These are phyloP conservation scores for Chironomus tentans DNA, from an alignment of 2,888 invertebrate genomes.

Conservation along the genomic window DNA sequence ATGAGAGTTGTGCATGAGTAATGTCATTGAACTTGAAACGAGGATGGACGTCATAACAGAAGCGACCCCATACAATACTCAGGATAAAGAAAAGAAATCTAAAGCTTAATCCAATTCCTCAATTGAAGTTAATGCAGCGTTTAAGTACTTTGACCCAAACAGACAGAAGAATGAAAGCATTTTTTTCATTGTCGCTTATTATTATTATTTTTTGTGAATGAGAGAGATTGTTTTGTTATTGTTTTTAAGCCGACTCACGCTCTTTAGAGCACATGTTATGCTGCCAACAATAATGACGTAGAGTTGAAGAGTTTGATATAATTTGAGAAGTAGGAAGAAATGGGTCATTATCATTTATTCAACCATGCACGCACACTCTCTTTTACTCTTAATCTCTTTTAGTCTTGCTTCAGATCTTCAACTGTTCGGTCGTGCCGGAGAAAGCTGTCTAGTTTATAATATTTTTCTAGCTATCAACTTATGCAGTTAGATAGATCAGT, in stretches of 20 bases:
- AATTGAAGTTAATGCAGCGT: background rate
- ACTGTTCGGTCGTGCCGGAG: background rate
- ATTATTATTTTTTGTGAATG: background rate
- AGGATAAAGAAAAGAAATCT: too few relatives aligned
- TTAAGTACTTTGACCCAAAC: background rate
- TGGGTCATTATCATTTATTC: conserved; percentile 17
- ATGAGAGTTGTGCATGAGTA: too few relatives aligned
- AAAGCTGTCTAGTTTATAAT: background rate
- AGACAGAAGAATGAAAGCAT: background rate
- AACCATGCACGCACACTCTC: background rate
- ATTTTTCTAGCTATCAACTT: background rate
- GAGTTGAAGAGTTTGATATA: background rate
- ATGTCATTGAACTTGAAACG: too few relatives aligned
- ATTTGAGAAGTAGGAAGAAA: background rate
- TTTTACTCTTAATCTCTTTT: conserved; percentile 1
- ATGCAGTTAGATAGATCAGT: too few relatives aligned
- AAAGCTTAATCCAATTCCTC: background rate
- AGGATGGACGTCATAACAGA: too few relatives aligned
- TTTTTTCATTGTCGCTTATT: background rate
- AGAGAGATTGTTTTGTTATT: background rate
- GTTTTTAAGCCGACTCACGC: background rate
- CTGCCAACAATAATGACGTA: background rate
- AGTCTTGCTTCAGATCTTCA: conserved; percentile 15
- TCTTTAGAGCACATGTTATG: background rate
- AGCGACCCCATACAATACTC: too few relatives aligned